Evolutionary conservation across 2,888 invertebrate genomes (phyloP).

Genomic region (Nectonema munidae): DNA sequence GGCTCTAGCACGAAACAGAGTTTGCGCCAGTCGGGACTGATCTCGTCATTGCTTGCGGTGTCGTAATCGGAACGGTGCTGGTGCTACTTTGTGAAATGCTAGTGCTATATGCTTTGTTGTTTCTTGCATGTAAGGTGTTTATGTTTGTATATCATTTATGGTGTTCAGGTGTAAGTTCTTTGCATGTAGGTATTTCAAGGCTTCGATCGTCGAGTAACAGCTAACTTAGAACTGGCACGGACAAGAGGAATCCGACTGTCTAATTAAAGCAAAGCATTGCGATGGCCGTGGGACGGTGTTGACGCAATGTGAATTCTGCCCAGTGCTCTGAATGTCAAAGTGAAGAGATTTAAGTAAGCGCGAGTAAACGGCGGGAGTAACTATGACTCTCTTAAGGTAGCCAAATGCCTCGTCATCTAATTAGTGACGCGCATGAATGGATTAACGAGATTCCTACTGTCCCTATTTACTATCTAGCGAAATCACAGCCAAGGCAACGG

Average conservation of each 20-base stretch:
- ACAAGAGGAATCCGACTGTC: constrained; percentile 34
- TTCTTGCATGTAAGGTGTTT: no score
- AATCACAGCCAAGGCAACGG: constrained; percentile 36
- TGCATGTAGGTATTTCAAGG: constrained; percentile 18
- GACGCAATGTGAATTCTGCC: constrained; percentile 34
- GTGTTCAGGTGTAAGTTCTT: constrained; percentile 13
- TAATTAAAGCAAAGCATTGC: constrained; percentile 38
- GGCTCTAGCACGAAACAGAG: constrained; percentile 28
- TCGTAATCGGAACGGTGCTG: constrained; percentile 16
- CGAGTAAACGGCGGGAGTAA: constrained; percentile 31
- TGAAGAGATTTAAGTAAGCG: constrained; percentile 34
- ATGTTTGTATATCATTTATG: no score
- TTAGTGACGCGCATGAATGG: constrained; percentile 33
- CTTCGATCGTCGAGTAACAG: constrained; percentile 29
- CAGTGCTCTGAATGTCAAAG: constrained; percentile 35
- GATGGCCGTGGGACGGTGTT: constrained; percentile 29
- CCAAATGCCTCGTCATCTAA: constrained; percentile 33
- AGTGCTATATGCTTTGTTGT: constrained; percentile 19
- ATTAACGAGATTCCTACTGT: constrained; percentile 32
- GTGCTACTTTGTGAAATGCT: constrained; percentile 21
- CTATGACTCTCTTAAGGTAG: constrained; percentile 25
- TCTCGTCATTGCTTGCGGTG: constrained; percentile 19
- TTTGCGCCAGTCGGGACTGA: constrained; percentile 20
- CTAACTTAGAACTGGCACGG: constrained; percentile 33
- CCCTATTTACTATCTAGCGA: constrained; percentile 32